Percentiles rank a stretch among this genome's conserved stretches.
Conservation (phyloP, 2,113 vertebrate species). For the Thalassoma bifasciatum region DNA sequence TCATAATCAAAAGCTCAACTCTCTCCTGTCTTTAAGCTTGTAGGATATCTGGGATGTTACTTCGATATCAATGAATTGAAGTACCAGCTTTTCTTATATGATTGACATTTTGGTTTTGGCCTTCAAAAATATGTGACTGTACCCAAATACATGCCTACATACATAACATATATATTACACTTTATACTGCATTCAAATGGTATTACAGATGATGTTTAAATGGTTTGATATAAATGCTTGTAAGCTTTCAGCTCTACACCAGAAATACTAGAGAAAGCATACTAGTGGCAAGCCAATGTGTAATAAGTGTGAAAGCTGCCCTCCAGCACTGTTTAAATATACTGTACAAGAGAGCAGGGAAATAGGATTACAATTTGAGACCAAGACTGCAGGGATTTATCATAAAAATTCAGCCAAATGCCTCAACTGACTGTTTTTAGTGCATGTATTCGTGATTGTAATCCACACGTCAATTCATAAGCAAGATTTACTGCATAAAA, state of each 20-base stretch:
- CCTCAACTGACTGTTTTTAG: neutral
- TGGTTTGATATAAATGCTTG: constrained; percentile 25
- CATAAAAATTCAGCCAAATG: neutral
- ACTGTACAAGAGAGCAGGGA: constrained; percentile 4
- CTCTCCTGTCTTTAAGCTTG: constrained; percentile 27
- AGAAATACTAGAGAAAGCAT: constrained; percentile 21
- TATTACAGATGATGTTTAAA: constrained; percentile 38
- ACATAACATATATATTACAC: neutral
- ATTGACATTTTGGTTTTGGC: neutral
- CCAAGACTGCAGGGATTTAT: neutral
- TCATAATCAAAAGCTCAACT: constrained; percentile 38
- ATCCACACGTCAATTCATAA: constrained; percentile 4
- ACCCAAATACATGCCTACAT: neutral
- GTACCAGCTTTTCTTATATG: neutral
- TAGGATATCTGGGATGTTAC: neutral
- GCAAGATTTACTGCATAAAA: constrained; percentile 16
- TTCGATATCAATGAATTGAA: neutral
- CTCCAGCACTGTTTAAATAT: constrained; percentile 43
- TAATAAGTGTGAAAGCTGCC: constrained; percentile 49
- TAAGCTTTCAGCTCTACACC: constrained; percentile 25
- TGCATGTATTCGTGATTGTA: neutral
- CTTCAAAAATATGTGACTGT: neutral
- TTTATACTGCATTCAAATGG: constrained; percentile 27
- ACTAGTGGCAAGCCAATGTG: constrained; percentile 26
- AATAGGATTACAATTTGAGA: constrained; percentile 1